Conservation (phyloP, 2,113 vertebrate species). For the Pelmatolapia mariae region DNA sequence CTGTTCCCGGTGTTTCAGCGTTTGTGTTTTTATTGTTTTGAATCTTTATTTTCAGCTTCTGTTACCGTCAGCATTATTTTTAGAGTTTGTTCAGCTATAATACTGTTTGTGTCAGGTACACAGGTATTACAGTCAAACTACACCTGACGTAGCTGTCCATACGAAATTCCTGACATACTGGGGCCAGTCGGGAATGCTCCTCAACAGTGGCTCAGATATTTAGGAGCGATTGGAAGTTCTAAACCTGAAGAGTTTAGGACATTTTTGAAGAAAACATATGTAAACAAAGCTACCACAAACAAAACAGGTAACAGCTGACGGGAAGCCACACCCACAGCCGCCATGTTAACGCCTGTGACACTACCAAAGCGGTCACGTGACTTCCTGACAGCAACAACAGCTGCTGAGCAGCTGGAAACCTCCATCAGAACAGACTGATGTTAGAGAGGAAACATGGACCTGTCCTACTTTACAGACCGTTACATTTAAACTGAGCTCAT, state of each 20-base stretch:
- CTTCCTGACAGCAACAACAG: not conserved
- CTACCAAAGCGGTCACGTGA: not conserved
- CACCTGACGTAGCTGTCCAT: not conserved
- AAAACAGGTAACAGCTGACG: not conserved
- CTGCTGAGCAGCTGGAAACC: accelerated
- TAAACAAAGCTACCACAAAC: not conserved
- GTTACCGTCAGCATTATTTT: not conserved
- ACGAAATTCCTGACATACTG: not conserved
- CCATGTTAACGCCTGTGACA: not conserved
- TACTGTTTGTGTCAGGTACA: not conserved
- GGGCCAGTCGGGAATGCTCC: accelerated
- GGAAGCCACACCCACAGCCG: not conserved
- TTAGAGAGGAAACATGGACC: not conserved
- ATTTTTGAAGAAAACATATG: not conserved
- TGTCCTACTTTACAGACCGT: not conserved
- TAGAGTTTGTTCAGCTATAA: not conserved
- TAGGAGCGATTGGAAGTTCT: not conserved
- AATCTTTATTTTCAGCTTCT: not conserved
- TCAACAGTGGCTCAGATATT: not conserved
- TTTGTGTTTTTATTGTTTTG: not conserved
- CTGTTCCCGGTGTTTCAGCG: accelerated
- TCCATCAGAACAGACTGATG: not conserved
- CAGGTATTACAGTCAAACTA: not conserved
- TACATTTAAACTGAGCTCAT: not conserved
- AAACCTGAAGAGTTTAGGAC: not conserved